These are phyloP conservation scores for Gorilla gorilla DNA, from an alignment of 2,113 vertebrate species.

Conservation along the genomic window DNA sequence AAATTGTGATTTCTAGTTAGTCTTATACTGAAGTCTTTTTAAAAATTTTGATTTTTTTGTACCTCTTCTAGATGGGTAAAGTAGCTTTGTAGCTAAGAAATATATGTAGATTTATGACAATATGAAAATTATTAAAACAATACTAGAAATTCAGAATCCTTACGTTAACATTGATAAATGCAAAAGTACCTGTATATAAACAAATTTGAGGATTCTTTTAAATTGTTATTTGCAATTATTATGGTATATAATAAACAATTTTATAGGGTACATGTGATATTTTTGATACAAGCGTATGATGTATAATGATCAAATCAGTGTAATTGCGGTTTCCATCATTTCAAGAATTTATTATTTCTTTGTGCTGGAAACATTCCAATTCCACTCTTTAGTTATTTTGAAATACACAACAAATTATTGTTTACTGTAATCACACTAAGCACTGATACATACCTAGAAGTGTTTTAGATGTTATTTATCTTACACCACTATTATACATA, in stretches of 20 bases:
- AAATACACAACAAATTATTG: no score
- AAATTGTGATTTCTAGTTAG: background rate
- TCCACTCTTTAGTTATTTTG: no score
- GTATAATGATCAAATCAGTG: no score
- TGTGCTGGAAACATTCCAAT: no score
- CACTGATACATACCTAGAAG: background rate
- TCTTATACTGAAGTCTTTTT: background rate
- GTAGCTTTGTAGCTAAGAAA: background rate
- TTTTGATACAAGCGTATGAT: no score
- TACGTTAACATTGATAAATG: background rate
- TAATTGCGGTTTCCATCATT: fast-evolving
- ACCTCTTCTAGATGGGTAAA: background rate
- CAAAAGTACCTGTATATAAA: background rate
- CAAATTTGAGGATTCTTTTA: background rate
- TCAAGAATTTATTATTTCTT: no score
- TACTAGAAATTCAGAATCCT: background rate
- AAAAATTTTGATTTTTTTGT: background rate
- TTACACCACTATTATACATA: background rate
- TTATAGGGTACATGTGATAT: no score
- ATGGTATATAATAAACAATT: no score
- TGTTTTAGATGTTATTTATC: background rate
- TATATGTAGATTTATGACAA: background rate
- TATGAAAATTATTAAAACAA: background rate
- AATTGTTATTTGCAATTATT: no score
- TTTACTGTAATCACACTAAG: background rate